phyloP scores from a whole-genome alignment of 2,797 vertebrate genomes.

The Smutsia temminckii region DNA sequence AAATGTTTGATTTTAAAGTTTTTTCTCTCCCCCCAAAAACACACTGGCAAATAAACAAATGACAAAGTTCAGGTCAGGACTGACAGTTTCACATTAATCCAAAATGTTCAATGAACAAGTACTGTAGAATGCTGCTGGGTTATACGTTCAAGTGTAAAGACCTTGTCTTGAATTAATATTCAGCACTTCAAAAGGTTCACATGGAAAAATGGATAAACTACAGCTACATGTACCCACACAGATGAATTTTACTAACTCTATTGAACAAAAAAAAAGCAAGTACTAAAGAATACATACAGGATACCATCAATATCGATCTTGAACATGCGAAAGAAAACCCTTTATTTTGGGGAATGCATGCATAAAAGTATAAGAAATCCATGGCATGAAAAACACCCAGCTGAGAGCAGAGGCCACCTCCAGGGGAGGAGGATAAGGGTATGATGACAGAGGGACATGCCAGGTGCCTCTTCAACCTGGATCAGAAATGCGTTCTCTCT shows the following conservation, averaged over 20 bases:
- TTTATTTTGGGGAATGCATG: background rate
- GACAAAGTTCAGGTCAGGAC: conserved; percentile 48
- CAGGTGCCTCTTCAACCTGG: background rate
- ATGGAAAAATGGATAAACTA: conserved; percentile 32
- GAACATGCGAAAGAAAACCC: background rate
- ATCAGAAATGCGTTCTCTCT: background rate
- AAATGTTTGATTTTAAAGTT: conserved; percentile 64
- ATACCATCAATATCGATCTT: background rate
- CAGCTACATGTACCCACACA: background rate
- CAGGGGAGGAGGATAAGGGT: background rate
- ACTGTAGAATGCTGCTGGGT: background rate
- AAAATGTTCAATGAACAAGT: background rate
- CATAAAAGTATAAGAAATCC: background rate
- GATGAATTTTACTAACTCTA: conserved; percentile 14
- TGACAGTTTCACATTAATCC: background rate
- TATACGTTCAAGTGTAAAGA: background rate
- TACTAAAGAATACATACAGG: background rate
- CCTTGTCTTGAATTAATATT: conserved; percentile 24
- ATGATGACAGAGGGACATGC: background rate
- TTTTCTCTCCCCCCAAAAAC: background rate
- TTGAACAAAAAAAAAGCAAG: background rate
- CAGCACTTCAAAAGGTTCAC: background rate
- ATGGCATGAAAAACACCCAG: background rate
- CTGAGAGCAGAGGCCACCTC: background rate
- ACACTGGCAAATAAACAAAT: background rate